Evolutionary conservation across 2,113 vertebrate species (phyloP), one percentile per base, ranked within the genome.

Genomic region (Eurystomus gularis): DNA sequence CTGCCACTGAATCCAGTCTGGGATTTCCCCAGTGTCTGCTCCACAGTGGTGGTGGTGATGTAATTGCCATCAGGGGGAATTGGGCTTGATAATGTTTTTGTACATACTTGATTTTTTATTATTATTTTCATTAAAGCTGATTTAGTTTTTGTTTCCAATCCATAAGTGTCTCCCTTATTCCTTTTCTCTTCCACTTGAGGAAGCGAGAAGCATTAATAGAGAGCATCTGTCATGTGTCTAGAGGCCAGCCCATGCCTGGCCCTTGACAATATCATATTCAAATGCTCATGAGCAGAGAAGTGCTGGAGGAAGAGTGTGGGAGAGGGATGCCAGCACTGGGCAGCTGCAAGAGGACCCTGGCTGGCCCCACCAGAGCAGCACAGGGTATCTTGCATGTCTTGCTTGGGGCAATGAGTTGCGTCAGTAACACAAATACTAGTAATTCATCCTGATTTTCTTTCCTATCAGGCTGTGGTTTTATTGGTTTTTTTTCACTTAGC

Each of bases 271-370:
- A n/a, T 57, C 8, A 17, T 14, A 49, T 37, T 49, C 40, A 33
- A 18, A 23, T 31, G 40, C 4, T 5, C n/a, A 24, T 28, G 39
- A 66, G 23, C 39, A 64, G 51, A 42, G 49, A 35, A 54, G n/a
- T 42, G 57, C 58, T 44, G 46, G 57, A 66, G 24, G 25, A 55
- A 18, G 39, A 37, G 18, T 0, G 0, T 0, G 3, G 42, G 42
- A 70, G 42, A 60, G 13, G 12, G 42, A 12, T 5, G 11, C 10
- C 82, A 66, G 52, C 82, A 19, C 14, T 11, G 78, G 21, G 37
- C 37, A 52, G 28, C 39, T 77, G 46, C 3, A 8, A 33, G 39
- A 24, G n/a, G 48, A 37, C 24, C 33, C 18, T 68, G 65, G 15
- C 40, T 72, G 64, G 7, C 25, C 21, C 40, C 39, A 9, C 24